Base-by-base conservation (phyloP, 1,140 invertebrate genomes). In the Formica exsecta region DNA sequence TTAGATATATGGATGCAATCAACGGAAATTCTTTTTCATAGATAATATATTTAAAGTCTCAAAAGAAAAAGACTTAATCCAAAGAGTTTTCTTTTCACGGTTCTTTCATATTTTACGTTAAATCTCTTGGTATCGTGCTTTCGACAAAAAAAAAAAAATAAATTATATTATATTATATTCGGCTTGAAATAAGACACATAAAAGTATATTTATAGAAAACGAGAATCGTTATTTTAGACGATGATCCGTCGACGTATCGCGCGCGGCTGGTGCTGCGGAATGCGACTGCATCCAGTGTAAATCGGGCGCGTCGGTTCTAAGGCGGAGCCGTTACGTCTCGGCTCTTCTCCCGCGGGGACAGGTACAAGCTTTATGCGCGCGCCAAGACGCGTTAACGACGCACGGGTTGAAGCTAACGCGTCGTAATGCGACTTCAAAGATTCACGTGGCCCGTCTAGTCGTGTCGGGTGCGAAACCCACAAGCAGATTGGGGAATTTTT, bases 341-440 rank as follows among this genome's bases (percentile, higher is more conserved):
- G 19, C 41, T 64, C 16, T 68, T 81, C 68, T 81, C 44, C 13
- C 71, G 16, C 32, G 11, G 9, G 36, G 66, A 16, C 25, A 32
- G 13, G 25, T 36, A 22, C 77, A 54, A 62, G 71, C 41, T 84
- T 84, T 62, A 76, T 75, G 80, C 70, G 54, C 71, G 70, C 38
- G 41, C 80, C 68, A 74, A 54, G 64, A 57, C 77, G 48, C 64
- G 77, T 80, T 70, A 80, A 80, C 77, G 76, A 54, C 16, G 44
- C 76, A 62, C 62, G 64, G 44, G 77, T 41, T 80, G 48, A 70
- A 80, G 32, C 36, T 81, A 59, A 71, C 65, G 36, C 13, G 48
- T 70, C 44, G 36, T 81, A 81, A 81, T 81, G 36, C 48, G 51
- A 71, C 65, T 81, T 81, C 65, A 81, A 81, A 81, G 77, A 81